Conservation (phyloP, 37 sponge, comb jelly and placozoan species). For the Lycopodina hypogea region DNA sequence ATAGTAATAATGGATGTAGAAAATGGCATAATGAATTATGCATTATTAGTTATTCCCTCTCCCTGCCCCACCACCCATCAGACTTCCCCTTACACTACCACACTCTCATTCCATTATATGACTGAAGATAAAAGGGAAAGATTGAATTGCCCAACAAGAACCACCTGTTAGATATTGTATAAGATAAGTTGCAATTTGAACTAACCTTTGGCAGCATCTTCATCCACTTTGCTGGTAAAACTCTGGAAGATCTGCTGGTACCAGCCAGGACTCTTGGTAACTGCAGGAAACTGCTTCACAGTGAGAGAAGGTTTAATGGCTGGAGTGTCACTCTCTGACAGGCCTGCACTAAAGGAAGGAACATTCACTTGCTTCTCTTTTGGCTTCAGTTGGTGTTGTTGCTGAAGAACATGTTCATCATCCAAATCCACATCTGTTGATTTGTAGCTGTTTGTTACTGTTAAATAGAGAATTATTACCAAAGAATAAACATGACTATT, state of each 20-base stretch:
- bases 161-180: too few relatives aligned
- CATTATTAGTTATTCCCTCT: too few relatives aligned
- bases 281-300: background rate
- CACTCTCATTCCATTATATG: too few relatives aligned
- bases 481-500: too few relatives aligned
- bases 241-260: slow-evolving; percentile 47
- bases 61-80: too few relatives aligned
- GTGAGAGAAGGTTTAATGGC: slow-evolving; percentile 7
- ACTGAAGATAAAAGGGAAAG: too few relatives aligned
- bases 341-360: background rate
- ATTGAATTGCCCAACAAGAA: too few relatives aligned
- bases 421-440: background rate
- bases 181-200: too few relatives aligned
- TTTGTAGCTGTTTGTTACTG: background rate
- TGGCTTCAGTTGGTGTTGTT: background rate
- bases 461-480: background rate
- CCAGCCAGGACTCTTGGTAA: slow-evolving; percentile 28
- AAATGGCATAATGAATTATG: too few relatives aligned
- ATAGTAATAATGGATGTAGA: too few relatives aligned
- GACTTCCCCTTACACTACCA: too few relatives aligned
- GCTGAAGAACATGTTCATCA: background rate
- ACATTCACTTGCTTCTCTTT: background rate
- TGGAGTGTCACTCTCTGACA: background rate
- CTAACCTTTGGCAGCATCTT: too few relatives aligned
- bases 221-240: slow-evolving; percentile 40